phyloP scores from a whole-genome alignment of 2,888 invertebrate species.

The Rhogogaster chlorosoma region DNA sequence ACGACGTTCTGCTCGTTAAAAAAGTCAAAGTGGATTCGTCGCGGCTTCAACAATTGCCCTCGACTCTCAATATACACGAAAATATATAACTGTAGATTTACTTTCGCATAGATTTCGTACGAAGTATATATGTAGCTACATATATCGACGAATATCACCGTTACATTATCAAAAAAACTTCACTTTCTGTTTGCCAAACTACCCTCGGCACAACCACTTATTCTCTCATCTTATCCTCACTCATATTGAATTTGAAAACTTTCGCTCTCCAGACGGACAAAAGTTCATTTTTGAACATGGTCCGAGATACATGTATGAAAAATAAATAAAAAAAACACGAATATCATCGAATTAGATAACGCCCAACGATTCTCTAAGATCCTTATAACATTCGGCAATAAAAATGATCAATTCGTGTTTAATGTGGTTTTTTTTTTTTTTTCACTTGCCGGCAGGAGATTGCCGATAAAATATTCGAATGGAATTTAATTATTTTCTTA shows the following conservation, averaged over 20 bases:
- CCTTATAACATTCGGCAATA: background rate
- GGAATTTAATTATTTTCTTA: background rate
- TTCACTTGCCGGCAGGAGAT: background rate
- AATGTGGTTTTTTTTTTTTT: background rate
- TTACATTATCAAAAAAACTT: background rate
- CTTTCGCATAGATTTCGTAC: background rate
- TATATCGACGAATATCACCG: background rate
- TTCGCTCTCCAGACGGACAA: background rate
- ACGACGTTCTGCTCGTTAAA: conserved; percentile 65
- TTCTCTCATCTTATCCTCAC: background rate
- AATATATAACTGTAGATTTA: background rate
- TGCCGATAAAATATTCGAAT: background rate
- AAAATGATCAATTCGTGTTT: background rate
- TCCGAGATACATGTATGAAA: too few relatives aligned
- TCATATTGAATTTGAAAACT: background rate
- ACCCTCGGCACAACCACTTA: background rate
- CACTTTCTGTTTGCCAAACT: background rate
- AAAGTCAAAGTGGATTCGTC: conserved; percentile 68
- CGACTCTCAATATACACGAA: background rate
- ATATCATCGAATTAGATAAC: background rate
- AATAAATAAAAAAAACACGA: background rate
- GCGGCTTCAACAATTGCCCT: conserved; percentile 56
- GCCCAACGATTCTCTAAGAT: background rate
- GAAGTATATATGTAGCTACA: background rate
- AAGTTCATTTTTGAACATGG: background rate